phyloP scores from a whole-genome alignment of 2,113 vertebrate species.

The Myrmecophaga tridactyla region DNA sequence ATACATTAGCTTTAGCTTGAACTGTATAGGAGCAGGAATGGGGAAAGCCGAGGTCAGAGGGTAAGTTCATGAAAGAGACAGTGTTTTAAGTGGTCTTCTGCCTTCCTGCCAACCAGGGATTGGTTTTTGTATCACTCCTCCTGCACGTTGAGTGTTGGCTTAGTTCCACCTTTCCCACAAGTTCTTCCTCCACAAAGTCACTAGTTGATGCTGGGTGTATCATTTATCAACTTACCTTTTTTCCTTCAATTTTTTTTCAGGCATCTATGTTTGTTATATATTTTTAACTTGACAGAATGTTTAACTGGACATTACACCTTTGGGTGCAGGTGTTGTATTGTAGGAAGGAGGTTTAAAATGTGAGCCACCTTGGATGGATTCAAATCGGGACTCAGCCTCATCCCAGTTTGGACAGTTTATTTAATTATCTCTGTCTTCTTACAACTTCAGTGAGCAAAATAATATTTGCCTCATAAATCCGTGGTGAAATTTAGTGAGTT shows the following conservation, averaged over 20 bases:
- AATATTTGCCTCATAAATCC: background rate
- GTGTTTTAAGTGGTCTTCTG: rapidly evolving
- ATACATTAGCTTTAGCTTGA: background rate
- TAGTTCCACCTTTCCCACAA: background rate
- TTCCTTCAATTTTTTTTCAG: background rate
- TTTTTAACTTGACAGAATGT: background rate
- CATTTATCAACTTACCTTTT: background rate
- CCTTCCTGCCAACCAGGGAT: background rate
- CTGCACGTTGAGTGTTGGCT: background rate
- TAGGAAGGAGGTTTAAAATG: background rate
- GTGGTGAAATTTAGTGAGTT: background rate
- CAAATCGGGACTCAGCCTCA: background rate
- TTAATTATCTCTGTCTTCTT: background rate
- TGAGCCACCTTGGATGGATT: background rate
- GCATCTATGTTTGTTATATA: background rate
- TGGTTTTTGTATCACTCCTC: background rate
- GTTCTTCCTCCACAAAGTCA: background rate
- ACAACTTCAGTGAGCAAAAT: background rate
- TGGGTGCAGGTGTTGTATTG: background rate
- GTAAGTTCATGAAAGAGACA: background rate
- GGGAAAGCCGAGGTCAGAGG: background rate
- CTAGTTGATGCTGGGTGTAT: background rate
- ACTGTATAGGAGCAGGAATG: background rate
- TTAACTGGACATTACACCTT: background rate
- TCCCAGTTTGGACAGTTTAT: background rate